Conservation (phyloP, 2,888 invertebrate genomes). For the Apamea epomidion region DNA sequence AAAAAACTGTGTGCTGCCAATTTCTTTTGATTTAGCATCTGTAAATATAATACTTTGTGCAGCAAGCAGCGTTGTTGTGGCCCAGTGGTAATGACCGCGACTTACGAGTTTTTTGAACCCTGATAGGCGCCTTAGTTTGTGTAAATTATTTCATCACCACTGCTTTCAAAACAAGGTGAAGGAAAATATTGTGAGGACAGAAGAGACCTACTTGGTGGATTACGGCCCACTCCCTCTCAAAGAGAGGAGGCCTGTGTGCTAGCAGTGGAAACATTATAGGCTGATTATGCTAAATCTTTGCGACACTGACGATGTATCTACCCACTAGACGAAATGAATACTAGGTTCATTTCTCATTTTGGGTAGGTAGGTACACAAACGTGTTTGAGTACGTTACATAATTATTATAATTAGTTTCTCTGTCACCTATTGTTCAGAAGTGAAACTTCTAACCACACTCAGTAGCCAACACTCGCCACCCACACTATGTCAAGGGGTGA, state of each 20-base stretch:
- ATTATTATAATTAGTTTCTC: constrained; percentile 9
- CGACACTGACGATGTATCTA: too few relatives aligned
- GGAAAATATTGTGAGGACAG: not conserved
- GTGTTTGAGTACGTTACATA: not conserved
- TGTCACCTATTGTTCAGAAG: constrained; percentile 33
- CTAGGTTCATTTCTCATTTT: not conserved
- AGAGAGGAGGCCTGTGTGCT: not conserved
- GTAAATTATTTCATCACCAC: not conserved
- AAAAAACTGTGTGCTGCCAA: too few relatives aligned
- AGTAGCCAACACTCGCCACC: constrained; percentile 52
- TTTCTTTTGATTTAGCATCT: not conserved
- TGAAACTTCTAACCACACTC: constrained; percentile 9
- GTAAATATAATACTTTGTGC: not conserved
- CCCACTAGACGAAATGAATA: not conserved
- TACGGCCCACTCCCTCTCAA: not conserved
- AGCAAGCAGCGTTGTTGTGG: too few relatives aligned
- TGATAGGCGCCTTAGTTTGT: too few relatives aligned
- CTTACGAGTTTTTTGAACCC: too few relatives aligned
- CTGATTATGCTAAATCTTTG: not conserved
- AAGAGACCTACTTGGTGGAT: not conserved
- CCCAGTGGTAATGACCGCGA: too few relatives aligned
- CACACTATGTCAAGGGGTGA: constrained; percentile 62
- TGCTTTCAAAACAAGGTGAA: not conserved
- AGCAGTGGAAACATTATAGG: not conserved
- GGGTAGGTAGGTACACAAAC: not conserved